Conservation (phyloP, 64 coral and sea anemone species). For the Actinia equina region DNA sequence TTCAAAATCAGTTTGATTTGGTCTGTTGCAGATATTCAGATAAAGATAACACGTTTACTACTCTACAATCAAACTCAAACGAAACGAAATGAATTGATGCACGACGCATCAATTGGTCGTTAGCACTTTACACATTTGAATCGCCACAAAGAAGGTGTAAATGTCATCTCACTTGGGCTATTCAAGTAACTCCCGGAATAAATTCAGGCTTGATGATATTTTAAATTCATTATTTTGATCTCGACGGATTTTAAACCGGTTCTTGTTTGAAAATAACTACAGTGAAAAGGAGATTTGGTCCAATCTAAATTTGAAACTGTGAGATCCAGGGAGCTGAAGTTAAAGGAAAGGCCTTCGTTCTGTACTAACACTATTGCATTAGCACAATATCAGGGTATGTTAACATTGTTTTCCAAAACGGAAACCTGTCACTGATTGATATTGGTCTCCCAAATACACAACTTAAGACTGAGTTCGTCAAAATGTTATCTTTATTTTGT, state of each 20-base stretch:
- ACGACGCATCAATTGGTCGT: neutral
- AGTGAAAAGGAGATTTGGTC: no score
- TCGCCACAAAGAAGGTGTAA: neutral
- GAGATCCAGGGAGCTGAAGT: neutral
- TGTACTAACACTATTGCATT: neutral
- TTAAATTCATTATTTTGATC: neutral
- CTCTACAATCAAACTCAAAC: neutral
- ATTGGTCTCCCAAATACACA: neutral
- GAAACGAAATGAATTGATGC: neutral
- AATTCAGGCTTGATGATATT: neutral
- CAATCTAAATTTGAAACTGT: neutral
- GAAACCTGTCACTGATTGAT: neutral
- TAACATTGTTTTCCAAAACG: neutral
- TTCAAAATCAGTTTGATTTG: neutral
- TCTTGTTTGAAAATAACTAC: neutral
- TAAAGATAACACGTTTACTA: neutral
- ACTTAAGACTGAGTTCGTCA: neutral
- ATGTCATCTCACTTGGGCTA: neutral
- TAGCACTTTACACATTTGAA: neutral
- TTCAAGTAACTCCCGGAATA: neutral
- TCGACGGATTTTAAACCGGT: neutral
- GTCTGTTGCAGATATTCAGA: neutral
- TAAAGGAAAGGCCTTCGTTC: neutral
- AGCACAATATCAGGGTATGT: conserved; percentile 10
- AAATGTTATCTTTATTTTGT: neutral